phyloP scores from a whole-genome alignment of 2,888 invertebrate genomes.

The Cantharis rufa region DNA sequence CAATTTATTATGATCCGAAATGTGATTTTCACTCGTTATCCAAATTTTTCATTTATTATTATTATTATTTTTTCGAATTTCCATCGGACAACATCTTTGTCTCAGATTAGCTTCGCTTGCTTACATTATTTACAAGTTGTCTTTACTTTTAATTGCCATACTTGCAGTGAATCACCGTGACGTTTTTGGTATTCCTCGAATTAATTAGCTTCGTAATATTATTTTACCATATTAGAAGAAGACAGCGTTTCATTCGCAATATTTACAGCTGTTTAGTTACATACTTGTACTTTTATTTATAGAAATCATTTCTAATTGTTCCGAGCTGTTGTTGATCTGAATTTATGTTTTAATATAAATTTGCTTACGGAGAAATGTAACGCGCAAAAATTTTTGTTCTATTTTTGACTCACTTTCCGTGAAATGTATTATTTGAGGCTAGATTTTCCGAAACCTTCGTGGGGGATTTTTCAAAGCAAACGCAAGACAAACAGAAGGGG shows the following conservation, averaged over 20 bases:
- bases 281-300: background rate
- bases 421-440: background rate
- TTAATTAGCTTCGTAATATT: background rate
- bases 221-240: background rate
- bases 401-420: background rate
- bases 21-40: background rate
- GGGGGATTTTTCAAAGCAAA: background rate
- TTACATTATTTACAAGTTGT: background rate
- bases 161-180: background rate
- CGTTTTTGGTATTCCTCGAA: conserved; percentile 1
- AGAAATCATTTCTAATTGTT: background rate
- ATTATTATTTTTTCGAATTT: background rate
- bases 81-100: background rate
- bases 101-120: background rate
- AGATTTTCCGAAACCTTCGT: background rate
- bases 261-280: background rate
- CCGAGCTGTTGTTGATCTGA: background rate
- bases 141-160: background rate
- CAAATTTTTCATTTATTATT: background rate
- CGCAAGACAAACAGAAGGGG: background rate
- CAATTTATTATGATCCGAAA: background rate
- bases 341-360: background rate
- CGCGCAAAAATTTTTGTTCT: background rate
- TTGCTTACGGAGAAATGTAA: background rate
- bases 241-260: background rate